Percentiles rank a stretch among this genome's conserved stretches.
These are phyloP conservation scores for Hyperoplus immaculatus DNA, from an alignment of 2,797 vertebrate genomes.

Conservation along the genomic window DNA sequence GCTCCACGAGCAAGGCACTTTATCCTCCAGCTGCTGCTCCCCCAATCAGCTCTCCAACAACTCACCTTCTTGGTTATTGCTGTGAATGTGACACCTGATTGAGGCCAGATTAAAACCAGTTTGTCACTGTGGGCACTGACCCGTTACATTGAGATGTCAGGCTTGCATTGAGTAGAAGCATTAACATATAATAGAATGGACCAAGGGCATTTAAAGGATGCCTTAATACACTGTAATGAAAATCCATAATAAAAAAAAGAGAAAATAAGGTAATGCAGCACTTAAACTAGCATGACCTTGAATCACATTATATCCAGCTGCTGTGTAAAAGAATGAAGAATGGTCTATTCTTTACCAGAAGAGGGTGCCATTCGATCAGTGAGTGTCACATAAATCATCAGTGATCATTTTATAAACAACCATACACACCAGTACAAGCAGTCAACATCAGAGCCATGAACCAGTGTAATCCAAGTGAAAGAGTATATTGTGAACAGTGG, in stretches of 20 bases:
- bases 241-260: constrained; percentile 47
- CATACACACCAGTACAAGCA: background rate
- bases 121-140: constrained; percentile 44
- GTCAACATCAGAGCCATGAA: background rate
- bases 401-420: background rate
- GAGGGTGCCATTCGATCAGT: constrained; percentile 74
- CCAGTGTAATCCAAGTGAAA: background rate
- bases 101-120: constrained; percentile 60
- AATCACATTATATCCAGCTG: constrained; percentile 50
- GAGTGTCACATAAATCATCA: constrained; percentile 13
- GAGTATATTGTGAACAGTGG: background rate
- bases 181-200: constrained; percentile 57
- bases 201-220: constrained; percentile 66
- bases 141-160: constrained; percentile 44
- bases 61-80: constrained; percentile 50
- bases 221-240: constrained; percentile 51
- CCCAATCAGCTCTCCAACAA: constrained; percentile 33
- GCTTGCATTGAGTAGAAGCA: constrained; percentile 39
- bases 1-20: constrained; percentile 35
- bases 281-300: constrained; percentile 67
- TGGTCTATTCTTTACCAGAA: constrained; percentile 61
- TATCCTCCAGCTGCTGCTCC: constrained; percentile 4
- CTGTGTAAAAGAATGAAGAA: constrained; percentile 17
- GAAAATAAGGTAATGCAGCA: constrained; percentile 50
- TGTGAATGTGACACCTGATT: constrained; percentile 65